phyloP scores from a whole-genome alignment of 2,113 vertebrate species.

The Aramus guarauna region DNA sequence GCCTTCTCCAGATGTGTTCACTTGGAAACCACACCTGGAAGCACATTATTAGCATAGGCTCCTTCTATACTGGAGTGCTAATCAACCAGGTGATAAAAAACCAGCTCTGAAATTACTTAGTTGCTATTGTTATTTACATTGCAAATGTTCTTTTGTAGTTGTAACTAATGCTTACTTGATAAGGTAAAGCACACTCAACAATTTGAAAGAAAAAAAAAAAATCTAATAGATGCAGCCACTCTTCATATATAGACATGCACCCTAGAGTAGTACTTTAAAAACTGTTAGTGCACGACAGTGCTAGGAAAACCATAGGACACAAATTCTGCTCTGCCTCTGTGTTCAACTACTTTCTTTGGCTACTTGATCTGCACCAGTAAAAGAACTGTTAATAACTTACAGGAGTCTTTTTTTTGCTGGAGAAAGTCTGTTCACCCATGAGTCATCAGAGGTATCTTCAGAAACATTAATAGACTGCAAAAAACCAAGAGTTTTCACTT shows the following conservation, averaged over 20 bases:
- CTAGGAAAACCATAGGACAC: not conserved
- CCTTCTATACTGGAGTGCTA: not conserved
- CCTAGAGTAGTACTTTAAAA: not conserved
- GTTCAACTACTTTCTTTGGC: not conserved
- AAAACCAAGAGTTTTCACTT: not conserved
- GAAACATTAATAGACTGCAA: slow-evolving; percentile 72
- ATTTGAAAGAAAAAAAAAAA: not conserved
- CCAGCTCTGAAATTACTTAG: not conserved
- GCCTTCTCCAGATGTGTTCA: not conserved
- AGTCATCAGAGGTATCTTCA: slow-evolving; percentile 61
- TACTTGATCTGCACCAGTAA: not conserved
- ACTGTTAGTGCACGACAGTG: not conserved
- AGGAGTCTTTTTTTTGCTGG: slow-evolving; percentile 71
- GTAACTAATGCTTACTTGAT: not conserved
- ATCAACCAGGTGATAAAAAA: not conserved
- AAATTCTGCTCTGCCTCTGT: not conserved
- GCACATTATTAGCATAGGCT: not conserved
- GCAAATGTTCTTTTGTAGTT: not conserved
- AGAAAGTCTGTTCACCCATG: slow-evolving; percentile 83
- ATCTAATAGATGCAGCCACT: not conserved
- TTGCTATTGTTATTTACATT: not conserved
- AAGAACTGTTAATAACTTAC: slow-evolving; percentile 72
- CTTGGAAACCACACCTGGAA: not conserved
- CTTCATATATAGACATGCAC: not conserved
- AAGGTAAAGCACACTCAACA: not conserved